Conservation (phyloP, 1,140 invertebrate species). For the Heliconius himera region DNA sequence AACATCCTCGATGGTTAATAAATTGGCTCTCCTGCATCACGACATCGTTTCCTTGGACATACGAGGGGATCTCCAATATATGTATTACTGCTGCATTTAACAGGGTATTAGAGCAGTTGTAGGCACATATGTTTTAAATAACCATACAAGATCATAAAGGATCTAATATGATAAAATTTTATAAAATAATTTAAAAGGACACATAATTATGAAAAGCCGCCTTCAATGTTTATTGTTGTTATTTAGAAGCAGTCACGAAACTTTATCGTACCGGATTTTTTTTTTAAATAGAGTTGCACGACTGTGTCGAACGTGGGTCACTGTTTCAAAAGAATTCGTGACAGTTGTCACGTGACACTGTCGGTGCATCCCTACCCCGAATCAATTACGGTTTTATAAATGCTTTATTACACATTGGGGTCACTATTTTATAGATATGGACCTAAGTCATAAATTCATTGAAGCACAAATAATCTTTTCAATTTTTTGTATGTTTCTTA, state of each 20-base stretch:
- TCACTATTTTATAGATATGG: slow-evolving; percentile 31
- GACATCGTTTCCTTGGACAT: too few species aligned
- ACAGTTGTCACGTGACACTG: slow-evolving; percentile 50
- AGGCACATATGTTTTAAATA: too few species aligned
- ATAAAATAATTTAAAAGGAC: too few species aligned
- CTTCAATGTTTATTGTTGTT: slow-evolving; percentile 8
- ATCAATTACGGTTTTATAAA: slow-evolving; percentile 46
- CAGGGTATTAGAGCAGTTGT: too few species aligned
- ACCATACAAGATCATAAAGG: too few species aligned
- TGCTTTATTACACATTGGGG: slow-evolving; percentile 46
- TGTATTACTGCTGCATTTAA: too few species aligned
- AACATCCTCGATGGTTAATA: too few species aligned
- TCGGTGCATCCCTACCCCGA: slow-evolving; percentile 34
- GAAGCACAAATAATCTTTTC: not conserved
- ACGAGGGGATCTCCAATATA: too few species aligned
- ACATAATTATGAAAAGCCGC: too few species aligned
- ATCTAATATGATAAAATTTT: too few species aligned
- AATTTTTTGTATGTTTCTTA: not conserved
- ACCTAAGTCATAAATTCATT: slow-evolving; percentile 5
- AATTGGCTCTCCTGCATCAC: too few species aligned
- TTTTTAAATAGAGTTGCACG: slow-evolving; percentile 42
- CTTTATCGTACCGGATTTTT: slow-evolving; percentile 31
- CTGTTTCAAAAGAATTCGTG: slow-evolving; percentile 54
- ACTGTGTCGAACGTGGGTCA: slow-evolving; percentile 47
- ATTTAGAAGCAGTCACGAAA: slow-evolving; percentile 28